Evolutionary conservation across 2,797 vertebrate genomes (phyloP), one percentile per base, ranked within the genome.

Genomic region (Sebastiscus tertius): DNA sequence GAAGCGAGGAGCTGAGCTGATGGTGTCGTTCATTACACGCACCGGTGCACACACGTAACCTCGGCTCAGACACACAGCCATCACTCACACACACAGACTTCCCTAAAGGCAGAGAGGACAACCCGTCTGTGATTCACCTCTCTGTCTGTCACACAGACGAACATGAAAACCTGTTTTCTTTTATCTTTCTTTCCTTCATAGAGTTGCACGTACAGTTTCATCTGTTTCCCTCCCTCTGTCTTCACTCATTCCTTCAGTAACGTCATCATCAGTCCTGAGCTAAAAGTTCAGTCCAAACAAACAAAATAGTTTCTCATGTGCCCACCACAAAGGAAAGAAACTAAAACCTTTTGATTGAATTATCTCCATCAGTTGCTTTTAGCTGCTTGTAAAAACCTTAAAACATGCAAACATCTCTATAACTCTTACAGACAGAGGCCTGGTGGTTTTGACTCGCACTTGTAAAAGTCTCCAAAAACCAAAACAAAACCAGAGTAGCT

Each of bases 1-100:
- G 75, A 71, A 67, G 69, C 31, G 33, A 64, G 65, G 72, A 70
- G 77, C 26, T 5, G 58, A 52, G 77, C 72, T 80, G 87, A 81
- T 42, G 75, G 86, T 88, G 87, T 72, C 90, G 89, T 95, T 96
- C 94, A 96, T 96, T 96, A 95, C 94, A 95, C 85, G 93, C 94
- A 90, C 87, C 84, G 39, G 70, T 94, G 94, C 88, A 79, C 93
- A 87, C 93, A 90, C 88, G 92, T 88, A 94, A 91, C 92, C 78
- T 68, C 22, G 46, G 63, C 75, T 78, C 75, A 89, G 83, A 92
- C 89, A 85, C 91, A 87, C 87, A 87, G 75, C 84, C 90, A 92
- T 90, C 89, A 91, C 84, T 91, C 92, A 65, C 66, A 75, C 66
- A 46, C 46, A 74, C 76, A 80, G 55, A 46, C 52, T 59, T 74